Evolutionary conservation across 2,888 invertebrate genomes (phyloP).

Genomic region (Scaptomyza polygonia): DNA sequence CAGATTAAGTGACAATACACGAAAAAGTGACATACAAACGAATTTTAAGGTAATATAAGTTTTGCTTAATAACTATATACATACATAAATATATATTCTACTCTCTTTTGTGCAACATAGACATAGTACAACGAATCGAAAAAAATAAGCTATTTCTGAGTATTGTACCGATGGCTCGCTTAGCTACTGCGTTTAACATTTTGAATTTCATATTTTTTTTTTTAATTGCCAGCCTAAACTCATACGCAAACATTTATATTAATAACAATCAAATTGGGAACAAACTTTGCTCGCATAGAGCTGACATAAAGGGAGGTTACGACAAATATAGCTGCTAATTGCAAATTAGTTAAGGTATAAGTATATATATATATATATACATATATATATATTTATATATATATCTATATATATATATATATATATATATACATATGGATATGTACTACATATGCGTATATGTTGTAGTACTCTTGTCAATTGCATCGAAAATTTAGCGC

Average conservation of each 20-base stretch:
- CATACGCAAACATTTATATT: conserved; percentile 9
- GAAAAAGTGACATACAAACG: neutral
- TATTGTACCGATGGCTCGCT: conserved; percentile 36
- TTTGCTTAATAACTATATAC: conserved; percentile 18
- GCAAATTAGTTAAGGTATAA: neutral
- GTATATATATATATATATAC: neutral
- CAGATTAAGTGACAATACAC: neutral
- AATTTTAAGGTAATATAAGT: neutral
- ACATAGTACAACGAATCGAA: conserved; percentile 1
- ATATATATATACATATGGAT: neutral
- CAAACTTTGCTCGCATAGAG: neutral
- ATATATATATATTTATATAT: no score
- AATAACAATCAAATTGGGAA: conserved; percentile 6
- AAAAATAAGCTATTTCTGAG: conserved; percentile 14
- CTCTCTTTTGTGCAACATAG: conserved; percentile 35
- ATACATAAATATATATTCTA: conserved; percentile 19
- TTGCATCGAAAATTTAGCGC: neutral
- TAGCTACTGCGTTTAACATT: conserved; percentile 31
- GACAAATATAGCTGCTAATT: conserved; percentile 1
- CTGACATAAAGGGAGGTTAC: conserved; percentile 1
- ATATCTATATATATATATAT: neutral
- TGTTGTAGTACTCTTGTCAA: neutral
- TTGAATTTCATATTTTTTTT: conserved; percentile 8
- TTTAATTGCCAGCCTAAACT: conserved; percentile 19
- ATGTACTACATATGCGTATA: neutral